Evolutionary conservation across 2,888 invertebrate species (phyloP).

Genomic region (Drosophila longiperda): DNA sequence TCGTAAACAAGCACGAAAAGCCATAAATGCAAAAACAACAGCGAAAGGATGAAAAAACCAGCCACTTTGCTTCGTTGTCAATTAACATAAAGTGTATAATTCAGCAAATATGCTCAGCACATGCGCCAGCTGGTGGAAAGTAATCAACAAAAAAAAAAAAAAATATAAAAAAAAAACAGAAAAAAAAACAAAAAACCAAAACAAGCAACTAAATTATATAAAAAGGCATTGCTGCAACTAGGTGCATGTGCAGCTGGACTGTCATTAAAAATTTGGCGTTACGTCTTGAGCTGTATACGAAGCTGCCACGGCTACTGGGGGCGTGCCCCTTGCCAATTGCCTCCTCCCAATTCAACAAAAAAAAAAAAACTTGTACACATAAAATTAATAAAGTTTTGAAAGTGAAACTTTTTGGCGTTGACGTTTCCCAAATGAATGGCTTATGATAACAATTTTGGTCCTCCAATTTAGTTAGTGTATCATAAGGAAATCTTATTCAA

Average conservation of each 20-base stretch:
- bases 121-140: slow-evolving; percentile 33
- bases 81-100: slow-evolving; percentile 73
- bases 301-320: slow-evolving; percentile 32
- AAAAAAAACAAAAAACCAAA: slow-evolving; percentile 8
- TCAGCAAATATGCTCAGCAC: slow-evolving; percentile 45
- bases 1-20: slow-evolving; percentile 55
- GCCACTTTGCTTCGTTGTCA: slow-evolving; percentile 40
- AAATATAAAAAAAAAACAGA: not conserved
- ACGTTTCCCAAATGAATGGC: slow-evolving; percentile 25
- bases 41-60: slow-evolving; percentile 31
- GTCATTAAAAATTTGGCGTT: slow-evolving; percentile 56
- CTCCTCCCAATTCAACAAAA: slow-evolving; percentile 10
- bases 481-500: slow-evolving; percentile 15
- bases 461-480: not conserved
- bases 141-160: slow-evolving; percentile 37
- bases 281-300: slow-evolving; percentile 41
- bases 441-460: slow-evolving; percentile 31
- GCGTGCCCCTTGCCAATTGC: not conserved
- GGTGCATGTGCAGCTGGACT: slow-evolving; percentile 40
- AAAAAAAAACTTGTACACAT: slow-evolving; percentile 54
- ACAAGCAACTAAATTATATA: slow-evolving; percentile 40
- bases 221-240: slow-evolving; percentile 51
- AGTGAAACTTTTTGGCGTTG: slow-evolving; percentile 68
- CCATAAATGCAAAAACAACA: slow-evolving; percentile 22
- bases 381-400: slow-evolving; percentile 71